Evolutionary conservation across 2,888 invertebrate species (phyloP).

Genomic region (Sminthurides aquaticus): DNA sequence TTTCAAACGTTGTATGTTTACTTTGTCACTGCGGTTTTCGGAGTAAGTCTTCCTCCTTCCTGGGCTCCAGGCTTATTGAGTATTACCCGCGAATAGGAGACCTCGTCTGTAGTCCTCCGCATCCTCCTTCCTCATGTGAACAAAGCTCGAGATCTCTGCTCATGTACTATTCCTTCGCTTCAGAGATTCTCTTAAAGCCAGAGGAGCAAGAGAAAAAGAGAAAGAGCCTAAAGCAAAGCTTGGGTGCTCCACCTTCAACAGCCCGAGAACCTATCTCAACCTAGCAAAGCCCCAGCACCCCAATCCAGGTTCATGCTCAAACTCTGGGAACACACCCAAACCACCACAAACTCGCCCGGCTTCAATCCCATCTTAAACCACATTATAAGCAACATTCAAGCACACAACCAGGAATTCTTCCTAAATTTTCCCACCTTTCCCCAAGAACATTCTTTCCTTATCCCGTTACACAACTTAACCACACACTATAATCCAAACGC

Average conservation of each 20-base stretch:
- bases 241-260: constrained; percentile 32
- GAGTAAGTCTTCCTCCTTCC: neutral
- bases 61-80: too few relatives aligned
- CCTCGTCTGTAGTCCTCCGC: too few relatives aligned
- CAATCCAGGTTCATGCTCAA: constrained; percentile 9
- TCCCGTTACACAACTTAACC: too few relatives aligned
- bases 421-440: neutral
- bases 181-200: neutral
- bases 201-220: neutral
- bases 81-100: too few relatives aligned
- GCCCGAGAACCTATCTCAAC: constrained; percentile 26
- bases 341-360: constrained; percentile 9
- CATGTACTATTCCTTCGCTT: neutral
- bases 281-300: constrained; percentile 23
- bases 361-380: too few relatives aligned
- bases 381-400: too few relatives aligned
- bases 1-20: too few relatives aligned
- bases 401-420: neutral
- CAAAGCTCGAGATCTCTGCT: neutral
- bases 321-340: constrained; percentile 22
- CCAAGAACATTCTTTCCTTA: neutral
- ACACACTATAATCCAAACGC: too few relatives aligned
- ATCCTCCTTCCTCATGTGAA: too few relatives aligned
- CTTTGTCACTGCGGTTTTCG: neutral
- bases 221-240: neutral